Base-by-base conservation (phyloP, 2,888 invertebrate species). In the Meteorus cinctellus region DNA sequence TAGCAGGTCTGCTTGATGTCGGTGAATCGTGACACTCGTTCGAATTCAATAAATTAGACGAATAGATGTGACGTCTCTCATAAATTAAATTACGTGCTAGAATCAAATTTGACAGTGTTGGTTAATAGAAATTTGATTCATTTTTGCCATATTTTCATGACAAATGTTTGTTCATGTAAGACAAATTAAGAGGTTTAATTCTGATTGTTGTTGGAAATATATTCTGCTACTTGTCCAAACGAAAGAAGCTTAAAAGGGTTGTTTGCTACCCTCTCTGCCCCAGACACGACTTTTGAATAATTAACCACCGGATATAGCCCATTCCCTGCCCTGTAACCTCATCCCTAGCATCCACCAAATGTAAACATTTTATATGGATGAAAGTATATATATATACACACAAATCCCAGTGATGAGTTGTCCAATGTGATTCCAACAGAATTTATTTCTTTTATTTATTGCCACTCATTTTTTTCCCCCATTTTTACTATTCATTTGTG, bases 21-120 rank as follows among this genome's bases (percentile, higher is more conserved):
- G 87, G 85, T 0, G 87, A 86, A 34, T 77, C 82, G 77, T 84
- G 83, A 6, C 75, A 48, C n/a, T 84, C 86, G 36, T 84, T 82
- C 1, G 81, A 73, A 5, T 75, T 76, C 65, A 72, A 75, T 29
- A 79, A 62, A 65, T 77, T 80, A 0, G 78, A 74, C 69, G 41
- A 80, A 51, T 82, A 83, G 16, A 79, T 82, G 51, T 84, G 83
- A 55, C 83, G 86, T 29, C 82, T 80, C 31, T 82, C 83, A 19
- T 87, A 86, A 29, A 83, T 80, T 12, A 83, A 62, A 59, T 76
- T 80, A 36, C 78, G 78, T 12, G 81, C 80, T 79, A 74, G 75
- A 79, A 80, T 60, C 16, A 65, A 79, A 36, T 62, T 62, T 29
- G 27, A 29, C 75, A 72, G 59, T 78, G 12, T 68, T 55, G 60